Conservation (phyloP, 2,888 invertebrate species). For the Diadegma fenestrale region DNA sequence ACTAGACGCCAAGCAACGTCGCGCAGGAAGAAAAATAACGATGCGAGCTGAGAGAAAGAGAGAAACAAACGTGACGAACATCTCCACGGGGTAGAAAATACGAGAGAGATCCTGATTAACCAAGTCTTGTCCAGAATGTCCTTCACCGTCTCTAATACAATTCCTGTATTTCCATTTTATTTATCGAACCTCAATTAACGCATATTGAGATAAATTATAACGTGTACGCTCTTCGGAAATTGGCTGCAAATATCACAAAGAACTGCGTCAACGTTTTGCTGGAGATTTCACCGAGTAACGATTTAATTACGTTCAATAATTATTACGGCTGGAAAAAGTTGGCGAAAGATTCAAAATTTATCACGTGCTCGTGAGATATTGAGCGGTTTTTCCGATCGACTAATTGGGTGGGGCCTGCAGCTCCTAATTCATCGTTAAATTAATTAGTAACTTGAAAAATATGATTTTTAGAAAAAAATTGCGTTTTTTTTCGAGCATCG, state of each 20-base stretch:
- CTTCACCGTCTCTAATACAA: not conserved
- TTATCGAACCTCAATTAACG: not conserved
- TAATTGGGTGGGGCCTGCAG: not conserved
- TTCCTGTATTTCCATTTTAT: not conserved
- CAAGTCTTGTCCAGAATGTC: not conserved
- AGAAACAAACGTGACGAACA: constrained; percentile 76
- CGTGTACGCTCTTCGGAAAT: not conserved
- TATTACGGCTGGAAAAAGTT: too few relatives aligned
- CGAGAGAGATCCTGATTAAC: constrained; percentile 35
- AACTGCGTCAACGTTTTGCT: not conserved
- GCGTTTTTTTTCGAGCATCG: not conserved
- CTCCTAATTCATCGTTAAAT: not conserved
- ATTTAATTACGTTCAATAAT: not conserved
- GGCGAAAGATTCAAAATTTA: too few relatives aligned
- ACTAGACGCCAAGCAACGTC: constrained; percentile 64
- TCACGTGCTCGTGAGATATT: not conserved
- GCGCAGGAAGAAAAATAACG: not conserved
- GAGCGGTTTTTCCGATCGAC: not conserved
- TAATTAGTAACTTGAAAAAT: not conserved
- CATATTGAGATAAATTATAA: not conserved
- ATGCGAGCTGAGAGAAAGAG: not conserved
- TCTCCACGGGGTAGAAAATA: constrained; percentile 76
- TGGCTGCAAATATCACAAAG: not conserved
- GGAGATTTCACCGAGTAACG: not conserved
- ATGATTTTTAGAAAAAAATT: not conserved